Base-by-base conservation (phyloP, 2,113 vertebrate genomes). In the Pavo muticus region DNA sequence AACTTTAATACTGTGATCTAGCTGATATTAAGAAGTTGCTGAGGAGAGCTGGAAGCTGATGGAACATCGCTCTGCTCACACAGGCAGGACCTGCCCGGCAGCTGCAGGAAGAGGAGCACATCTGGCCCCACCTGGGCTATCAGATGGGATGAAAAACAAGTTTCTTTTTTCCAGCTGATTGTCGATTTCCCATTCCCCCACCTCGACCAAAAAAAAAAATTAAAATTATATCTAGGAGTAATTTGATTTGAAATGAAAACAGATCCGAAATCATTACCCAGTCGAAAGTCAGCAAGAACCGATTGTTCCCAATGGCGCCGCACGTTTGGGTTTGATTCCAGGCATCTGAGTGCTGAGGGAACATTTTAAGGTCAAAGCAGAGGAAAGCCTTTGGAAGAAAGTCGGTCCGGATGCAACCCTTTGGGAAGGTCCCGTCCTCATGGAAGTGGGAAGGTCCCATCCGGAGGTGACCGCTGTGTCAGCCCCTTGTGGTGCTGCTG, bases 1-100 rank as follows among this genome's bases (percentile, higher is more conserved):
- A 92, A 97, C 96, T 97, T 98, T 97, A 97, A 96, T 94, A 84
- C 50, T 5, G 50, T 65, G 74, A 85, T 87, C n/a, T 29, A 95
- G 82, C 27, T 86, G 78, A 79, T 90, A 83, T 88, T 82, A 94
- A 94, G 83, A 88, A 88, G 88, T 86, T 92, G 72, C 79, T 32
- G n/a, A 52, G 86, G 27, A 80, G 78, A 59, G 56, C 54, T 84
- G 87, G 68, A 67, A 64, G 73, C 50, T 29, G 75, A 27, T 72
- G 57, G 23, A 15, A 39, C 0, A 1, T 18, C 61, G 61, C 40
- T 24, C 52, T 54, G 64, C 83, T 70, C 39, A 20, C 20, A 8
- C 1, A 1, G 68, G 20, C 35, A 35, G 35, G 35, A 35, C 35
- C 35, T 35, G 35, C 35, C 35, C 35, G 35, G 35, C 35, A 6